Evolutionary conservation across 2,113 vertebrate species (phyloP).

Genomic region (Pseudopipra pipra): DNA sequence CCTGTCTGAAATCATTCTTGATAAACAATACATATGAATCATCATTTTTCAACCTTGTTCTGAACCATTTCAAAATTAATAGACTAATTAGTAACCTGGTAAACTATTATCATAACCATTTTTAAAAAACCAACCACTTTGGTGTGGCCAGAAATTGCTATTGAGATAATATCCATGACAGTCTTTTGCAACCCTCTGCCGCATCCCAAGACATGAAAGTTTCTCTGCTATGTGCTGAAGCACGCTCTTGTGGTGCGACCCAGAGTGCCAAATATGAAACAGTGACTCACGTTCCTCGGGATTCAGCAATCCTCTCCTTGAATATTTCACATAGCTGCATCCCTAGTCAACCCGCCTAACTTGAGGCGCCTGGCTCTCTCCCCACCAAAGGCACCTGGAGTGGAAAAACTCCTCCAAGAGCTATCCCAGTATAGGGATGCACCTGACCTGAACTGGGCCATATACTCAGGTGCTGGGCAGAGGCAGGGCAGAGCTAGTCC

Average conservation of each 20-base stretch:
- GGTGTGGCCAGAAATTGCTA: constrained; percentile 43
- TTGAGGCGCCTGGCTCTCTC: neutral
- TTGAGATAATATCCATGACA: constrained; percentile 38
- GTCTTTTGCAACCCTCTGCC: constrained; percentile 50
- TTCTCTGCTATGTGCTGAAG: constrained; percentile 62
- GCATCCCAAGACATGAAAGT: constrained; percentile 48
- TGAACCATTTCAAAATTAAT: constrained; percentile 64
- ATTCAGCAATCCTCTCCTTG: neutral
- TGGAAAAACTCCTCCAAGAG: neutral
- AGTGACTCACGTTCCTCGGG: neutral
- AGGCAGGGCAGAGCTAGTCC: neutral
- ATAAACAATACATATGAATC: constrained; percentile 59
- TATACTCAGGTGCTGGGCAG: neutral
- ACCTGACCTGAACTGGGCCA: neutral
- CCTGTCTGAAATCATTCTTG: constrained; percentile 15
- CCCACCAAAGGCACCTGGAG: neutral
- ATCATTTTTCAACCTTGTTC: constrained; percentile 64
- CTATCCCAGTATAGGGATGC: neutral
- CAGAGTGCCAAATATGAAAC: constrained; percentile 22
- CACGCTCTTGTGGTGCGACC: constrained; percentile 34
- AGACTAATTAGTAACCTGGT: constrained; percentile 60
- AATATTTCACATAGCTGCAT: constrained; percentile 56
- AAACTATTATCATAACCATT: constrained; percentile 64
- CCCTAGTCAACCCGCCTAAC: neutral
- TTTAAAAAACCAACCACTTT: constrained; percentile 44